These are phyloP conservation scores for Eupithecia tripunctaria DNA, from an alignment of 2,888 invertebrate species.

Conservation along the genomic window DNA sequence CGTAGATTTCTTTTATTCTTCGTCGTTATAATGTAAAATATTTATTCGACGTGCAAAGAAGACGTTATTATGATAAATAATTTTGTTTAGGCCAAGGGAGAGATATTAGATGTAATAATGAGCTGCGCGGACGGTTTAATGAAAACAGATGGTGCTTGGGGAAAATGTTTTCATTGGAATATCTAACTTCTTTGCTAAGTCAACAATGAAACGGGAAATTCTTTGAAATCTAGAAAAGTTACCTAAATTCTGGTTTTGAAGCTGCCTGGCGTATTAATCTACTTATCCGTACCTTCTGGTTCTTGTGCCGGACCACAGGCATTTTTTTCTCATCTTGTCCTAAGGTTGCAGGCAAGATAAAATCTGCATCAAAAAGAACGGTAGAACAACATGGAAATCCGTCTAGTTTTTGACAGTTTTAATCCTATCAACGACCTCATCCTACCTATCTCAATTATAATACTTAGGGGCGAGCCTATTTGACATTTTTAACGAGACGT, in stretches of 20 bases:
- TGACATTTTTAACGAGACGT: too few species aligned
- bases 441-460: too few species aligned
- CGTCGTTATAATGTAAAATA: slow-evolving; percentile 39
- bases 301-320: background rate
- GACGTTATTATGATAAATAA: slow-evolving; percentile 58
- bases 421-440: background rate
- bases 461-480: too few species aligned
- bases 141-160: slow-evolving; percentile 59
- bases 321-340: background rate
- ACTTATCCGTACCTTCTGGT: background rate
- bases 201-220: background rate
- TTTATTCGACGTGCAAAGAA: slow-evolving; percentile 42
- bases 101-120: slow-evolving; percentile 60
- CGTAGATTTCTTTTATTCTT: slow-evolving; percentile 35
- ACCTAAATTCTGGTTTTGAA: background rate
- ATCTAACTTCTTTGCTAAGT: slow-evolving; percentile 13
- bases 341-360: background rate
- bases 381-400: background rate
- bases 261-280: background rate
- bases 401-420: background rate
- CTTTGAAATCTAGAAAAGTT: background rate
- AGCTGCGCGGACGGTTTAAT: slow-evolving; percentile 57
- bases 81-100: slow-evolving; percentile 52
- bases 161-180: slow-evolving; percentile 32
- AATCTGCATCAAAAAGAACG: background rate